A percentile compares a stretch with the other conserved stretches of the same genome.
These are phyloP conservation scores for Phylloscopus trochiloides DNA, from an alignment of 2,113 vertebrate species.

Conservation along the genomic window DNA sequence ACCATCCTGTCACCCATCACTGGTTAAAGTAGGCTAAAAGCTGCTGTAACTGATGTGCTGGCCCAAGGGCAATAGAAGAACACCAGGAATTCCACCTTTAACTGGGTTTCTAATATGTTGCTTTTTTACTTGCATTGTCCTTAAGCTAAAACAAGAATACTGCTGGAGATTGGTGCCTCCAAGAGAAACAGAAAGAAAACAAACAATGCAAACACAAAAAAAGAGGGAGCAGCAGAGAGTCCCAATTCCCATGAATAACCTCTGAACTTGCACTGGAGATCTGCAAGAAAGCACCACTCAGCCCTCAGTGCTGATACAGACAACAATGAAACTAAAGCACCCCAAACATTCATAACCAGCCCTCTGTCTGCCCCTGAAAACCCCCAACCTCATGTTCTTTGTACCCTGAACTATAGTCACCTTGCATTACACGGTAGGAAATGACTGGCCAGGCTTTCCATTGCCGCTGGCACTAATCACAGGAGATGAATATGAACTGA, in stretches of 20 bases:
- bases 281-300: neutral
- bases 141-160: neutral
- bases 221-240: neutral
- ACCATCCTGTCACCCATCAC: neutral
- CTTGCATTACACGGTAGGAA: slow-evolving; percentile 36
- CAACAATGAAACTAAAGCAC: neutral
- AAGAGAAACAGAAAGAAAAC: neutral
- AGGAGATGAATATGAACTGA: slow-evolving; percentile 6
- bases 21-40: neutral
- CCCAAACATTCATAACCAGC: slow-evolving; percentile 5
- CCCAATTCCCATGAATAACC: neutral
- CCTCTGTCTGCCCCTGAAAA: neutral
- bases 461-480: neutral
- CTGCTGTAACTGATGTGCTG: neutral
- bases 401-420: slow-evolving; percentile 42
- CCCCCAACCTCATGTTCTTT: neutral
- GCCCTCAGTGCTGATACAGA: neutral
- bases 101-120: neutral
- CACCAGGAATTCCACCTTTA: neutral
- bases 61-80: neutral
- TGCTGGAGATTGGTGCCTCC: neutral
- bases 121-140: neutral
- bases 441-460: slow-evolving; percentile 29
- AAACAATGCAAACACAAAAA: neutral
- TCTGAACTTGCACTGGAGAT: neutral